These are phyloP conservation scores for Therioaphis trifolii DNA, from an alignment of 2,888 invertebrate species.

Conservation along the genomic window DNA sequence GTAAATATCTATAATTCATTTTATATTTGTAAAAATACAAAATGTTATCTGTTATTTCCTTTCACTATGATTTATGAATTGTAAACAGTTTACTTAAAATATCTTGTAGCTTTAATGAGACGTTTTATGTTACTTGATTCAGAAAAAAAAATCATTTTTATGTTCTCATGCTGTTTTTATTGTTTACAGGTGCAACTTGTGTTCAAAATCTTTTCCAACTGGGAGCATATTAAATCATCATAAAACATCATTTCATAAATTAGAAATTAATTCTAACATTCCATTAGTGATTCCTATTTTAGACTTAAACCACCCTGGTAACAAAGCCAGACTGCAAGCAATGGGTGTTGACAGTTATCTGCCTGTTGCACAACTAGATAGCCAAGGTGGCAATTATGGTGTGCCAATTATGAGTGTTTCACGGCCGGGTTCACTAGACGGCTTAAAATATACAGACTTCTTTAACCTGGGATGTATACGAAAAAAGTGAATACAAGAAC, in stretches of 20 bases:
- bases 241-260: slow-evolving; percentile 18
- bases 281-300: slow-evolving; percentile 37
- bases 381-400: slow-evolving; percentile 27
- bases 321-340: not conserved
- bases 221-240: not conserved
- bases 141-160: not conserved
- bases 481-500: not conserved
- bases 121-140: not conserved
- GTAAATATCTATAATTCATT: too few relatives aligned
- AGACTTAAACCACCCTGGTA: not conserved
- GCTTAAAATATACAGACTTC: not conserved
- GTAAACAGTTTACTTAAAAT: too few relatives aligned
- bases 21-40: too few relatives aligned
- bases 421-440: not conserved
- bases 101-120: not conserved
- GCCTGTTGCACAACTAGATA: slow-evolving; percentile 37
- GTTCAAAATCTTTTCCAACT: not conserved
- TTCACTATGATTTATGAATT: too few relatives aligned
- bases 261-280: not conserved
- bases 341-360: slow-evolving; percentile 31
- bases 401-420: slow-evolving; percentile 38
- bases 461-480: slow-evolving; percentile 9
- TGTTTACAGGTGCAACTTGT: slow-evolving; percentile 38
- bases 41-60: too few relatives aligned
- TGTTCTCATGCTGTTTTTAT: not conserved